Percentiles rank a stretch among this genome's conserved stretches.
Evolutionary conservation across 1,140 invertebrate species (phyloP).

Genomic region (Trachelipus rathkii): DNA sequence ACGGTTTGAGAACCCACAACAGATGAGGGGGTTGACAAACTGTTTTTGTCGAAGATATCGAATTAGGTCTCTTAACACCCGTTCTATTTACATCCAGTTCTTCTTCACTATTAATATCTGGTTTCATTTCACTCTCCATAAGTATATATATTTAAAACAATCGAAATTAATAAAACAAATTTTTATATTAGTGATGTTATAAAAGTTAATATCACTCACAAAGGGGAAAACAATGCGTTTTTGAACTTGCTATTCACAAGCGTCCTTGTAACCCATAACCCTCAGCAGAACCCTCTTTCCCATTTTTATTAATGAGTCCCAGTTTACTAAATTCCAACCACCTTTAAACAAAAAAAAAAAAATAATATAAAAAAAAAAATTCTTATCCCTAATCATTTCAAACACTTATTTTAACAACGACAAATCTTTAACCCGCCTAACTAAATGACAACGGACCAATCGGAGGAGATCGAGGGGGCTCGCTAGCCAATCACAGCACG

Average conservation of each 20-base stretch:
- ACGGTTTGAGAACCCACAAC: not conserved
- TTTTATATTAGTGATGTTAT: no score
- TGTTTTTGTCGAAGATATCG: not conserved
- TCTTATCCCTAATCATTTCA: not conserved
- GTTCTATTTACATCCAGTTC: not conserved
- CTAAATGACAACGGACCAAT: not conserved
- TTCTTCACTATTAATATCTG: not conserved
- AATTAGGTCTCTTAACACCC: not conserved
- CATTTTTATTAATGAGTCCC: no score
- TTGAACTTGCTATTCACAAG: no score
- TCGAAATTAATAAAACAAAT: no score
- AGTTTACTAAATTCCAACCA: no score
- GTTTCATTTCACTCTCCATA: conserved; percentile 10
- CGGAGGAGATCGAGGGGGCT: not conserved
- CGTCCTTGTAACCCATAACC: no score
- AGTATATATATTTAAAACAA: no score
- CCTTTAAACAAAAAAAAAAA: no score
- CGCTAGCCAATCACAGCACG: not conserved
- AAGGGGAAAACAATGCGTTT: no score
- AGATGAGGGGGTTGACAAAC: not conserved
- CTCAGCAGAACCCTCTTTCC: no score
- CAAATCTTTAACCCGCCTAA: conserved; percentile 3
- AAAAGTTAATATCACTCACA: no score
- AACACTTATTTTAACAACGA: not conserved
- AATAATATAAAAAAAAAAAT: no score